These are phyloP conservation scores for Antedon mediterranea DNA, from an alignment of 53 echinoderm and acorn worm genomes.

Conservation along the genomic window DNA sequence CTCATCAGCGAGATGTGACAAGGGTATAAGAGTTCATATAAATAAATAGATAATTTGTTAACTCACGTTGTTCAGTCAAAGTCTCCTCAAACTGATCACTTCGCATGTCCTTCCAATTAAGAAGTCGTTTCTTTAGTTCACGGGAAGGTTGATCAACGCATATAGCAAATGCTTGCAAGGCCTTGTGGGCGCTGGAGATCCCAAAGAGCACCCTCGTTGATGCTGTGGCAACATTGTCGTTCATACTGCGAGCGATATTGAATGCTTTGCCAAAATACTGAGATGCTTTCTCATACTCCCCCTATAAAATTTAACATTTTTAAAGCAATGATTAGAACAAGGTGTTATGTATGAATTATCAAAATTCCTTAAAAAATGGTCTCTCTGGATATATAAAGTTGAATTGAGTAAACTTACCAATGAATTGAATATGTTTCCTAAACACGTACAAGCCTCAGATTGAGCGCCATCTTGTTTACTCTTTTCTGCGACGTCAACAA, in stretches of 20 bases:
- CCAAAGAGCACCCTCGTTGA: conserved; percentile 72
- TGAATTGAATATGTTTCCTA: conserved; percentile 83
- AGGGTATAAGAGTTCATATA: no score
- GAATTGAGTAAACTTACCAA: conserved; percentile 34
- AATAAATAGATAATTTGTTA: no score
- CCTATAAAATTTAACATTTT: conserved; percentile 28
- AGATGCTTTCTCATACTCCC: conserved; percentile 82
- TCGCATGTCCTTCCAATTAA: conserved; percentile 94
- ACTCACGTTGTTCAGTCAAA: conserved; percentile 9
- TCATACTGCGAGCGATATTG: conserved; percentile 82
- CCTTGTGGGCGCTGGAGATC: conserved; percentile 72
- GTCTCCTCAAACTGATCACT: conserved; percentile 56
- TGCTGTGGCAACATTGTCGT: conserved; percentile 37
- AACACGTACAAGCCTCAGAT: conserved; percentile 69
- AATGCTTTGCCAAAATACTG: conserved; percentile 90
- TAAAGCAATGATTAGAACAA: no score
- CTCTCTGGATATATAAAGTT: no score
- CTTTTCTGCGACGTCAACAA: conserved; percentile 80
- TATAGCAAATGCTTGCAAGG: conserved; percentile 41
- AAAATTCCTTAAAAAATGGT: no score
- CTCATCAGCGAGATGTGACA: no score
- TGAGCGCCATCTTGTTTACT: conserved; percentile 69
- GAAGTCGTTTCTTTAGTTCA: conserved; percentile 28
- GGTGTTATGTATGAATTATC: no score
- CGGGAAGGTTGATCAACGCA: conserved; percentile 47